These are phyloP conservation scores for Pachydiplax longipennis DNA, from an alignment of 2,888 invertebrate species.

Conservation along the genomic window DNA sequence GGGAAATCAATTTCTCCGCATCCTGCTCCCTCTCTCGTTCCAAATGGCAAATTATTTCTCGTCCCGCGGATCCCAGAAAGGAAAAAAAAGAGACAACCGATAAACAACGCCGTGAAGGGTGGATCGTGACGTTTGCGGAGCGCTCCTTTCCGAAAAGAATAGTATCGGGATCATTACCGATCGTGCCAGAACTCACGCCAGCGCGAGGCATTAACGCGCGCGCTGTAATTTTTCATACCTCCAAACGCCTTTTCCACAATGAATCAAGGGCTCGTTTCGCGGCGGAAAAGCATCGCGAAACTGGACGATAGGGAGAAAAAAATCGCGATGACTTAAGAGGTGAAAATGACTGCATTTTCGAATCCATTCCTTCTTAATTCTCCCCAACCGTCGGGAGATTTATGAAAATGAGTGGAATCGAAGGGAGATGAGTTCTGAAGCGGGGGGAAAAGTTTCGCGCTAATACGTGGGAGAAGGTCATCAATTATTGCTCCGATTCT, in stretches of 20 bases:
- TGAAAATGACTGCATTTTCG: background rate
- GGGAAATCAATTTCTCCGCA: constrained; percentile 2
- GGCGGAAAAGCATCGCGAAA: background rate
- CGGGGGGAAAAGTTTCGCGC: background rate
- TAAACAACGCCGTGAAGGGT: constrained; percentile 21
- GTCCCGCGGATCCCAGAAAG: background rate
- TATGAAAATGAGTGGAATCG: background rate
- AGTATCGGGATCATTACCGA: background rate
- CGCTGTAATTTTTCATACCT: background rate
- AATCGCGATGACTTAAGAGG: background rate
- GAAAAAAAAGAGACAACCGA: background rate
- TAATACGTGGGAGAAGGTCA: background rate
- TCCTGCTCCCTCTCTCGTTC: background rate
- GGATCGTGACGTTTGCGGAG: constrained; percentile 13
- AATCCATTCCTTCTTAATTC: background rate
- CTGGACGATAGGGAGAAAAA: background rate
- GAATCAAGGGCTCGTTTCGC: constrained; percentile 29
- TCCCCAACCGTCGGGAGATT: background rate
- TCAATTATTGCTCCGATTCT: constrained; percentile 28
- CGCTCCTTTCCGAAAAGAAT: background rate
- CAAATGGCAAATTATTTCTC: constrained; percentile 19
- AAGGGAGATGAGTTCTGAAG: background rate
- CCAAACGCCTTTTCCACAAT: background rate
- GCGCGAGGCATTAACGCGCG: background rate
- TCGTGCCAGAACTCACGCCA: background rate